Evolutionary conservation across 2,113 vertebrate genomes (phyloP).

Genomic region (Albula goreensis): DNA sequence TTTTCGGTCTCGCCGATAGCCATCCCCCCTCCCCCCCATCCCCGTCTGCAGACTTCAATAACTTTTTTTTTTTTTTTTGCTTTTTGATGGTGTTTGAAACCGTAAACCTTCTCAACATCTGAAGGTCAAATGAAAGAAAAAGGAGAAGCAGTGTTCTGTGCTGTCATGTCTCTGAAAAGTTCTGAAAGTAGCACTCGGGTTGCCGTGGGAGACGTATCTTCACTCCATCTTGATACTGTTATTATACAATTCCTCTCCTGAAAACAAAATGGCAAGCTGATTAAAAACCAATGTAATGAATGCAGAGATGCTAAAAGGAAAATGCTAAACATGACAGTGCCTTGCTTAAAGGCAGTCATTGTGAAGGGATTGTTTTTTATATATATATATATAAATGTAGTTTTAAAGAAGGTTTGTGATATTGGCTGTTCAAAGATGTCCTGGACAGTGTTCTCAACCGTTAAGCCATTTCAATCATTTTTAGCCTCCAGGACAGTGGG

Average conservation of each 20-base stretch:
- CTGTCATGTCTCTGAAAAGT: no score
- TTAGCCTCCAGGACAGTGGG: constrained; percentile 55
- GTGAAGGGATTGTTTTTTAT: constrained; percentile 32
- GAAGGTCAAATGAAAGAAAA: constrained; percentile 48
- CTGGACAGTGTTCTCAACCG: constrained; percentile 54
- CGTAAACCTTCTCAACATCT: constrained; percentile 51
- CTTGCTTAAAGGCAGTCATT: constrained; percentile 35
- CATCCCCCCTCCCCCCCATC: constrained; percentile 45
- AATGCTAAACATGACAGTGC: constrained; percentile 48
- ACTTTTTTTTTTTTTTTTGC: constrained; percentile 28
- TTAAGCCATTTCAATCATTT: constrained; percentile 61
- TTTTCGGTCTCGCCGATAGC: constrained; percentile 53
- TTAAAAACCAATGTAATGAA: constrained; percentile 44
- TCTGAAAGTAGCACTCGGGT: constrained; percentile 21
- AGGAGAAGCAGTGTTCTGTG: no score
- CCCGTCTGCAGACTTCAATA: constrained; percentile 53
- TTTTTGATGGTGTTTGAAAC: constrained; percentile 58
- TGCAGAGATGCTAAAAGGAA: constrained; percentile 50
- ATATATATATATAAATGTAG: constrained; percentile 25
- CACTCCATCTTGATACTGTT: constrained; percentile 31
- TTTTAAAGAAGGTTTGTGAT: constrained; percentile 29
- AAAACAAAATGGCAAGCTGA: constrained; percentile 27
- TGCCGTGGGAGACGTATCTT: constrained; percentile 33
- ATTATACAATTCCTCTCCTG: constrained; percentile 49
- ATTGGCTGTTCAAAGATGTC: constrained; percentile 41